phyloP scores from a whole-genome alignment of 92 coral and sea anemone species.

The Plumapathes pennacea region DNA sequence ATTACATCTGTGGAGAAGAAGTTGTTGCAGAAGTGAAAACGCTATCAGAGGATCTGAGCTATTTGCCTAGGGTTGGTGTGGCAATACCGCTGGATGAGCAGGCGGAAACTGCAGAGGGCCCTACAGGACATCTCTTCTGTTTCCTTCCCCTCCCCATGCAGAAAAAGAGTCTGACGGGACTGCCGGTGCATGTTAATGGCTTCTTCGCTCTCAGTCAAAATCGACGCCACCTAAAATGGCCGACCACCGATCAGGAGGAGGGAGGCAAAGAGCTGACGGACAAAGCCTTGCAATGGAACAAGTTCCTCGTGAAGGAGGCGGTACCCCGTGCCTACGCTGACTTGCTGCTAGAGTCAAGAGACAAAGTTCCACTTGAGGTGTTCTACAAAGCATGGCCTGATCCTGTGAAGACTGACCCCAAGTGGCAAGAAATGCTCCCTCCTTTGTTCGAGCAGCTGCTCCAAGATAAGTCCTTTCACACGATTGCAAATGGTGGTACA shows the following conservation, averaged over 20 bases:
- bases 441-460: conserved; percentile 18
- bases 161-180: conserved; percentile 21
- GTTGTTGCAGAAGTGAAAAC: conserved; percentile 24
- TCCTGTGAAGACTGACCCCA: conserved; percentile 4
- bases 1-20: conserved; percentile 39
- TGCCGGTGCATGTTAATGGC: conserved; percentile 38
- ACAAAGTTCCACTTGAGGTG: conserved; percentile 9
- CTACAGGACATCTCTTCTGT: conserved; percentile 25
- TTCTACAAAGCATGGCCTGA: conserved; percentile 23
- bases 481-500: conserved; percentile 30
- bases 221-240: conserved; percentile 6
- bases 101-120: not conserved
- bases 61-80: conserved; percentile 46
- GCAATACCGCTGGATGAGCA: conserved; percentile 10
- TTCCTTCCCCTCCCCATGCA: conserved; percentile 25
- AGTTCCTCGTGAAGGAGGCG: conserved; percentile 29
- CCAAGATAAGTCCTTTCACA: conserved; percentile 13
- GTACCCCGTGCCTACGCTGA: conserved; percentile 28
- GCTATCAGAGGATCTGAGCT: conserved; percentile 38
- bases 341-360: not conserved
- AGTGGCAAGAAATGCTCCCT: conserved; percentile 6
- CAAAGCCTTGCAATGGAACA: conserved; percentile 27
- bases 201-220: conserved; percentile 38
- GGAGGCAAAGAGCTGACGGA: conserved; percentile 18
- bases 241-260: not conserved